These are phyloP conservation scores for Andinoacara biseriatus DNA, from an alignment of 2,113 vertebrate species.

Conservation along the genomic window DNA sequence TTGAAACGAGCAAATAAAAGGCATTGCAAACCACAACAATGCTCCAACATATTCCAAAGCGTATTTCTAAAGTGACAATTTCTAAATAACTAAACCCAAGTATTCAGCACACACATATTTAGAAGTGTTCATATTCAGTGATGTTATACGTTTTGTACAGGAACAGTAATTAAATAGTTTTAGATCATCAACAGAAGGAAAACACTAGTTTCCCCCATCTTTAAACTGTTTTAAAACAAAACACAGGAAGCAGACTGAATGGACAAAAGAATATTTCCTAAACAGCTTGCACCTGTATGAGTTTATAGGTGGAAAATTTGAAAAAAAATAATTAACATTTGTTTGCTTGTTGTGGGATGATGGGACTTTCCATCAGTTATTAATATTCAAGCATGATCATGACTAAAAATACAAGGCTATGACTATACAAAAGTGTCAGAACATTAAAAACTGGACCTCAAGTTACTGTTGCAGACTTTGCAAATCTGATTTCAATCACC, in stretches of 20 bases:
- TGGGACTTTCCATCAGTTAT: no score
- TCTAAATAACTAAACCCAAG: not conserved
- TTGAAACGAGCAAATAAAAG: not conserved
- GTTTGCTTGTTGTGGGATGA: no score
- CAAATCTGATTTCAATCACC: not conserved
- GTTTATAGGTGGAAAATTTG: no score
- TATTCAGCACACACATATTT: not conserved
- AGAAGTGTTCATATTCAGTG: no score
- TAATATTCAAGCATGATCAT: no score
- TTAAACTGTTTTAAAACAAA: not conserved
- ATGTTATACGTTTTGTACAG: not conserved
- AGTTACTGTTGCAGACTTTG: not conserved
- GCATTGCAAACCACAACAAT: not conserved
- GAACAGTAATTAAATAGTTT: not conserved
- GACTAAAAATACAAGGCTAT: no score
- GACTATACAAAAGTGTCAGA: no score
- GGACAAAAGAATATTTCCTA: not conserved
- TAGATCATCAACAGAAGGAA: not conserved
- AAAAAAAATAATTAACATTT: no score
- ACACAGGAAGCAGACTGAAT: not conserved
- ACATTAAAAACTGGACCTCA: not conserved
- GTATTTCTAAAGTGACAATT: no score
- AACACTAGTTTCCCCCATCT: not conserved
- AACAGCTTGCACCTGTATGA: not conserved
- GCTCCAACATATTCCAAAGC: not conserved